Base-by-base conservation (phyloP, 2,797 vertebrate genomes). In the Enteromius treurensis region DNA sequence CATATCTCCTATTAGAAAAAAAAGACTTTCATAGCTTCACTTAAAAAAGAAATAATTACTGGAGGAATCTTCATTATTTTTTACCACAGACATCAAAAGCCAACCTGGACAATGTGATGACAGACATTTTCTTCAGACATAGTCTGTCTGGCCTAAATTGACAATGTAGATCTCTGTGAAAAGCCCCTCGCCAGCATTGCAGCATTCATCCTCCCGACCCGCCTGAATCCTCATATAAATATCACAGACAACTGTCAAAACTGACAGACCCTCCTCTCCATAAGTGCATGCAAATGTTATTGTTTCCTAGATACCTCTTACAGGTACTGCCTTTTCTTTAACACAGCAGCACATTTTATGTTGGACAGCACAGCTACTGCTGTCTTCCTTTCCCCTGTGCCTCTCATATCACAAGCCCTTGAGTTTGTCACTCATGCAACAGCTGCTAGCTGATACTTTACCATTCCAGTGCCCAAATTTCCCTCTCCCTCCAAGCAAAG, bases 371-470 rank as follows among this genome's bases (percentile, higher is more conserved):
- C 85, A 94, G 95, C 95, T 95, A 94, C 92, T 89, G 91, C 86
- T 86, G 88, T 77, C 87, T 91, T 92, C 92, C 93, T 89, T 91
- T 90, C 87, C 90, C 91, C 92, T 92, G 93, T 90, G 91, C 92
- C 89, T 91, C 95, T 95, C 94, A 89, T 94, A 95, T 94, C 94
- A 90, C 88, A 88, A 94, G 92, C 92, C 93, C 94, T 95, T 93
- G 94, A 95, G 92, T 96, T 96, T 94, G 95, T 96, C 94, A 95
- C 95, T 95, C 92, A 91, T 89, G 88, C 94, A 97, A 96, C 97
- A 98, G 96, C 96, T 97, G 96, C 94, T 90, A 86, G 91, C 94
- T 95, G 96, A 96, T 96, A 96, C 89, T 89, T 93, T 91, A 93
- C 85, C 92, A 94, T 92, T 93, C 93, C 89, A 81, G 64, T 47